Base-by-base conservation (phyloP, 2,113 vertebrate species). In the Petroica traversi region DNA sequence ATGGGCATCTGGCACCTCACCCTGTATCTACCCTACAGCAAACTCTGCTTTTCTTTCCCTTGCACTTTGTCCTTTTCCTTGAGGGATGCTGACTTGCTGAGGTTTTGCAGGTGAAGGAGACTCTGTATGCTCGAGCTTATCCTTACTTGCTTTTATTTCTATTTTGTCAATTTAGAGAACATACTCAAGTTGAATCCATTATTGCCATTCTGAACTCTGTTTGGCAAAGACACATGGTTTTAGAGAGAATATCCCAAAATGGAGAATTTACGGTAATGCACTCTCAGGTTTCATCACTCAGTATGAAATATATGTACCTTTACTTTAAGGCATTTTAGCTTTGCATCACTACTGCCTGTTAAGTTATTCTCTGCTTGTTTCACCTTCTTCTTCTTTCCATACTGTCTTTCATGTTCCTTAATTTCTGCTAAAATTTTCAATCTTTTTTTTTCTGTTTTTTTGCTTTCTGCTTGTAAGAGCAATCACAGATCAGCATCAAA, bases 401-500 rank as follows among this genome's bases (percentile, higher is more conserved):
- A 22, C 19, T 51, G 29, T 90, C 34, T 82, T 94, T 61, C 61
- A 40, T 33, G 13, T 83, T 81, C 19, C 48, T 78, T 85, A 82
- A 89, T 92, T 78, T 85, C 43, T 68, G 58, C 62, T 87, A 64
- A 59, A 91, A 86, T 63, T 55, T 84, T 92, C 22, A 61, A 46
- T 10, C 6, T 0, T n/a, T 79, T 55, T 63, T 55, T 55, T 24
- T 2, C 2, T 0, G 1, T 9, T 43, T 28, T 28, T 45, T 78
- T 55, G 11, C 26, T 80, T 80, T 91, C 88, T 79, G 38, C 40
- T 55, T 80, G 24, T 41, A 89, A 76, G 19, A 93, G 48, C 51
- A 83, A 82, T 87, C 67, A 71, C 29, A 67, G 26, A 94, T 88
- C 45, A 85, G 33, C 82, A 83, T 89, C 51, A 75, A 96, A 85